Conservation (phyloP, 1,140 invertebrate species). For the Cyrtorhinus lividipennis region DNA sequence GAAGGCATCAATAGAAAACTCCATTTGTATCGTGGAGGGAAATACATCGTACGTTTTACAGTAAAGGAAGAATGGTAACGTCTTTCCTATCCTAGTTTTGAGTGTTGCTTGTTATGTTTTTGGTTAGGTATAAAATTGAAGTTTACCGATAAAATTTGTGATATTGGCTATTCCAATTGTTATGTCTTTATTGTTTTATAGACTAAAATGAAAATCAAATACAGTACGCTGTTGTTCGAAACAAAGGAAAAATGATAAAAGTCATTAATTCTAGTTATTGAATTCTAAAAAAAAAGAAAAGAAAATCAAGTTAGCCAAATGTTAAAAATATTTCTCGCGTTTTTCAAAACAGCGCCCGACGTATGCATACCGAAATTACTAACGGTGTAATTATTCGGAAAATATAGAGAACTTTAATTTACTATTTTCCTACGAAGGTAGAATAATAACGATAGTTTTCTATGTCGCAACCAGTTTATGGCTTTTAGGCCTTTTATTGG, state of each 20-base stretch:
- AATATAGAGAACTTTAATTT: not conserved
- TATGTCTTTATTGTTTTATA: constrained; percentile 4
- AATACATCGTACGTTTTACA: too few relatives aligned
- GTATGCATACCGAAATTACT: not conserved
- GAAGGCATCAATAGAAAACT: too few relatives aligned
- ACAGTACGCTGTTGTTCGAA: too few relatives aligned
- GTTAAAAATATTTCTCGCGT: too few relatives aligned
- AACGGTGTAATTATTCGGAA: not conserved
- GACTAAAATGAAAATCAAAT: not conserved
- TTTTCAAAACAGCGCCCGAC: too few relatives aligned
- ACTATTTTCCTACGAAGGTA: not conserved
- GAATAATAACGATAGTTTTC: not conserved
- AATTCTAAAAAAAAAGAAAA: too few relatives aligned
- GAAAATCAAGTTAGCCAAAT: too few relatives aligned
- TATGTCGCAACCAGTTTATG: not conserved
- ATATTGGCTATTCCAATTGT: constrained; percentile 8
- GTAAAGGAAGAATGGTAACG: too few relatives aligned
- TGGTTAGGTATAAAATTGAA: not conserved
- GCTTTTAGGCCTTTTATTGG: not conserved
- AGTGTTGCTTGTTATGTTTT: not conserved
- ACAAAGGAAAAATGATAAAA: too few relatives aligned
- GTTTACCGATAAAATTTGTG: not conserved
- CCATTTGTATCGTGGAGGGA: too few relatives aligned
- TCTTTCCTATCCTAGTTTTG: not conserved
- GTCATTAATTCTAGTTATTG: too few relatives aligned